Evolutionary conservation across 2,113 vertebrate species (phyloP), one percentile per base, ranked within the genome.

Genomic region (Trichomycterus rosablanca): DNA sequence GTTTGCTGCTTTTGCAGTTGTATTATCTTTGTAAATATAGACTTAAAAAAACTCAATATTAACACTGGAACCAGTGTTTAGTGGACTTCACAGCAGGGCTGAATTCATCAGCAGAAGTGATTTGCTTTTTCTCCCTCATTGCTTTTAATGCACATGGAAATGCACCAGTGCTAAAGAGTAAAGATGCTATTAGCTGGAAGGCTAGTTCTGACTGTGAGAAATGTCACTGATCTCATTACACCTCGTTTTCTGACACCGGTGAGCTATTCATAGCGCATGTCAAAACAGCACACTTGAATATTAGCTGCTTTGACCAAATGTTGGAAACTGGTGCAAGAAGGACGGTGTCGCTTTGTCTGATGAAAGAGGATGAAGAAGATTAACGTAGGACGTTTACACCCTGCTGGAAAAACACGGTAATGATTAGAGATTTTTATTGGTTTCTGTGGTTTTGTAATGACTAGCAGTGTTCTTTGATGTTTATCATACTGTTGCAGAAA

Each of bases 261-360:
- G 11, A 2, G 30, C 52, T 66, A 52, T 50, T 61, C 30, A 37
- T 66, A 34, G 49, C 6, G 18, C 15, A 32, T 32, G 62, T 48
- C 30, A 50, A 61, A 71, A 61, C 30, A 35, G 57, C 30, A 46
- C n/a, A 24, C 53, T 53, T 67, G 46, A 63, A 67, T 67, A 67
- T 58, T 58, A 52, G 48, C 58, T 56, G 26, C 40, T 39, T 58
- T 66, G 56, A 71, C 55, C 65, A 66, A 71, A 65, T 65, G 44
- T 66, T 44, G 52, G 40, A 15, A 56, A 26, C 16, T 19, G 19
- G 52, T 54, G 39, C 45, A 59, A 45, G 5, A n/a, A 5, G 5
- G 9, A 12, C 32, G 24, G 34, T 24, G n/a, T n/a, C 1, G 2
- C 4, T 40, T 1, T 7, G 11, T 7, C 5, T 14, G 44, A 51